Percentiles rank a stretch among this genome's conserved stretches.
Evolutionary conservation across 92 coral and sea anemone genomes (phyloP).

Genomic region (Porites rus): DNA sequence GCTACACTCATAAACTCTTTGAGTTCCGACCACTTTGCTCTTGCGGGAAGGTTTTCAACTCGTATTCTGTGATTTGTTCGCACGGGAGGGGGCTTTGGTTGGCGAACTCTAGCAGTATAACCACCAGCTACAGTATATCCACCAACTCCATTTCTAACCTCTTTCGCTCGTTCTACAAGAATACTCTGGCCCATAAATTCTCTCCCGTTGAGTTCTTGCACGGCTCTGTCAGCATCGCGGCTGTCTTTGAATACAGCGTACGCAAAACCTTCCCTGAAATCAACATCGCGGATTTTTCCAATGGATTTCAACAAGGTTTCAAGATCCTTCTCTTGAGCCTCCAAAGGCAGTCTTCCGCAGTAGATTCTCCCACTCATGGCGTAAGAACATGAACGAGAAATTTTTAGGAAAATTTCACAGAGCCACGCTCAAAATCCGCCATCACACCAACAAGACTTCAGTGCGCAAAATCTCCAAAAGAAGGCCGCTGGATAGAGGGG

Average conservation of each 20-base stretch:
- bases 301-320: slow-evolving; percentile 84
- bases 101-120: slow-evolving; percentile 85
- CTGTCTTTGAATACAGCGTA: slow-evolving; percentile 92
- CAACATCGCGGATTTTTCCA: slow-evolving; percentile 94
- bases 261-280: slow-evolving; percentile 95
- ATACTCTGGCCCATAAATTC: slow-evolving; percentile 88
- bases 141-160: slow-evolving; percentile 86
- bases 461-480: slow-evolving; percentile 14
- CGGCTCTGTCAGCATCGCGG: slow-evolving; percentile 93
- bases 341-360: slow-evolving; percentile 93
- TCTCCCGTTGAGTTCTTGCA: slow-evolving; percentile 87
- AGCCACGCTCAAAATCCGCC: slow-evolving; percentile 59
- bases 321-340: slow-evolving; percentile 86
- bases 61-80: slow-evolving; percentile 88
- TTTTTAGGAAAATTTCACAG: slow-evolving; percentile 21
- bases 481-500: slow-evolving; percentile 24
- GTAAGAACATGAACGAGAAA: slow-evolving; percentile 1
- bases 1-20: slow-evolving; percentile 96
- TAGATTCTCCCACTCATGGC: slow-evolving; percentile 90
- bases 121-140: slow-evolving; percentile 97
- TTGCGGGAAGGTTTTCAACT: slow-evolving; percentile 95
- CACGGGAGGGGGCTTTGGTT: slow-evolving; percentile 88
- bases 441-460: slow-evolving; percentile 15
- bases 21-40: slow-evolving; percentile 97
- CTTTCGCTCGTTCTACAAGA: slow-evolving; percentile 93